Evolutionary conservation across 2,888 invertebrate genomes (phyloP).

Genomic region (Spodoptera picta): DNA sequence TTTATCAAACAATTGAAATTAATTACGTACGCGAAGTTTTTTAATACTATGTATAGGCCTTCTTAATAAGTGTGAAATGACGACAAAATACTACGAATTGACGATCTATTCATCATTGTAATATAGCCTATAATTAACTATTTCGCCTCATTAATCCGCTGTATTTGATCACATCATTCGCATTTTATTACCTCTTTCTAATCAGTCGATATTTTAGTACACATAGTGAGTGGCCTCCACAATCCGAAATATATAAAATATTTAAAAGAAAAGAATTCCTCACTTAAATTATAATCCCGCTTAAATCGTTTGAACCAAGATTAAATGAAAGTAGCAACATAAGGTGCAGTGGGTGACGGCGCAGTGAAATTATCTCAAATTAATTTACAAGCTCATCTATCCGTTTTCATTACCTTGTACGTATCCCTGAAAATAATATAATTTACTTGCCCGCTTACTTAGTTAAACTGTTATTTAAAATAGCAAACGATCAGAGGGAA

Average conservation of each 20-base stretch:
- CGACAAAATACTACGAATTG: too few species aligned
- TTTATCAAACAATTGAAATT: conserved; percentile 7
- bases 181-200: too few species aligned
- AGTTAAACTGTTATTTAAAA: conserved; percentile 19
- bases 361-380: not conserved
- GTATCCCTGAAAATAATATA: not conserved
- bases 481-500: conserved; percentile 11
- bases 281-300: too few species aligned
- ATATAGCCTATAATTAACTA: too few species aligned
- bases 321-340: conserved; percentile 5
- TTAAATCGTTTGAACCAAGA: not conserved
- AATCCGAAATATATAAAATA: too few species aligned
- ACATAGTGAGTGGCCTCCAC: too few species aligned
- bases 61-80: too few species aligned
- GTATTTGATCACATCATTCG: too few species aligned
- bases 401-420: not conserved
- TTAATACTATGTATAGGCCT: not conserved
- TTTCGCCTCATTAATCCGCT: too few species aligned
- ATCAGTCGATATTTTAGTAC: too few species aligned
- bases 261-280: too few species aligned
- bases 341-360: not conserved
- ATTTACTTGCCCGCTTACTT: not conserved
- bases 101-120: too few species aligned
- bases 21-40: not conserved
- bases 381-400: conserved; percentile 4